Evolutionary conservation across 2,113 vertebrate species (phyloP), one percentile per base, ranked within the genome.

Genomic region (Toxostoma redivivum): DNA sequence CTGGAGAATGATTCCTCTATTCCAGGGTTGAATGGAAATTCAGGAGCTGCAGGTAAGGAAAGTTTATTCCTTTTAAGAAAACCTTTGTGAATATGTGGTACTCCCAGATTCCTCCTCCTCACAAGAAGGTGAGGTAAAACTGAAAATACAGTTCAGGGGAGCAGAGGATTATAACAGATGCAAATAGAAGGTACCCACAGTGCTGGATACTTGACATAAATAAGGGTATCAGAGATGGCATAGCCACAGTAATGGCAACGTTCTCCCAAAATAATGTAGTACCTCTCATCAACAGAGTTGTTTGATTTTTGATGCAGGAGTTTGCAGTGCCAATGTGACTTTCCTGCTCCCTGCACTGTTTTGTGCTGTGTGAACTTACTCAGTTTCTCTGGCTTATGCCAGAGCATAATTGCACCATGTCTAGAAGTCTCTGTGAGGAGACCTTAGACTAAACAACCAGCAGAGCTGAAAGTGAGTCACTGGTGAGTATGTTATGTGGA

Each of bases 11-110:
- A 99, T 95, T 98, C 97, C 65, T 98, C 97, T 35, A 93, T 99
- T 83, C 98, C 97, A 10, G 99, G 99, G 84, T 88, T 98, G 86
- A 99, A 99, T 28, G 99, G 99, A 91, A 98, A 98, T 96, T 99
- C 99, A 66, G 98, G 98, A 87, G 98, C 99, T 78, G 99, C 99
- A 98, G 99, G 99, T 98, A 97, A 97, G 96, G 40, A 77, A 54
- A 71, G 10, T 64, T 81, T 50, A n/a, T 66, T 91, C 27, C 27
- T 77, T 88, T 88, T 58, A 54, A 67, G 72, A 92, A 95, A 85
- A 71, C 24, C 8, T 44, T 69, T 65, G 27, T 81, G 61, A 94
- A 48, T 81, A 42, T 56, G 14, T 64, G 51, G 9, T 77, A 30
- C 14, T 83, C 42, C 5, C 38, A 78, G 47, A 54, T 47, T 62